phyloP scores from a whole-genome alignment of 30 jellyfish, hydroid and myxozoan species.

The Turritopsis dohrnii region DNA sequence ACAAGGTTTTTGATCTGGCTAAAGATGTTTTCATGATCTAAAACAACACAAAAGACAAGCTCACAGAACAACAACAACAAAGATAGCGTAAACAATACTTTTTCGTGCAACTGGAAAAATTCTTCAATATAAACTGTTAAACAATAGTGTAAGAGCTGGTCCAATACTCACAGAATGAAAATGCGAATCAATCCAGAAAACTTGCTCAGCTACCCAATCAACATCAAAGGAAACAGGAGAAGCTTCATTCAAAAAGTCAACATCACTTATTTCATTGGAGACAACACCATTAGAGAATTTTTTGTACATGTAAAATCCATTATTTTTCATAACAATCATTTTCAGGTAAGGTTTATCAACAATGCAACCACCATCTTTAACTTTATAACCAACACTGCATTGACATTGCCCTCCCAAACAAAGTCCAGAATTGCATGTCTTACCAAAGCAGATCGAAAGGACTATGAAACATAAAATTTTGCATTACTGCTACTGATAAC shows the following conservation, averaged over 20 bases:
- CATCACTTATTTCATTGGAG: background rate
- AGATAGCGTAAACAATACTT: too few species aligned
- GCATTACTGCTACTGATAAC: too few species aligned
- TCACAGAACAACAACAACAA: too few species aligned
- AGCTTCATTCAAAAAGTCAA: background rate
- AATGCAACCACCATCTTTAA: background rate
- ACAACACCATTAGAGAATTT: background rate
- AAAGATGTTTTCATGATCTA: background rate
- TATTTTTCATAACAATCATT: background rate
- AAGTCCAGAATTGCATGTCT: background rate
- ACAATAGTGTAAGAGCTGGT: background rate
- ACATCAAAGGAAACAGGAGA: slow-evolving; percentile 11
- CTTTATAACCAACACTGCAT: background rate
- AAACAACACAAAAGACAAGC: too few species aligned
- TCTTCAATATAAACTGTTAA: background rate
- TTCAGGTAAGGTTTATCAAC: background rate
- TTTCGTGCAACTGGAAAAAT: too few species aligned
- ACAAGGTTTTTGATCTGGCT: background rate
- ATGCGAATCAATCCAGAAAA: background rate
- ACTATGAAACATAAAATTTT: background rate
- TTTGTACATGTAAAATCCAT: background rate
- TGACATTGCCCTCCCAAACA: background rate
- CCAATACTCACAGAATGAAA: background rate
- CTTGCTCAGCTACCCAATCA: background rate
- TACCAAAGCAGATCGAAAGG: background rate